Base-by-base conservation (phyloP, 2,888 invertebrate genomes). In the Venustoraphidia nigricollis region DNA sequence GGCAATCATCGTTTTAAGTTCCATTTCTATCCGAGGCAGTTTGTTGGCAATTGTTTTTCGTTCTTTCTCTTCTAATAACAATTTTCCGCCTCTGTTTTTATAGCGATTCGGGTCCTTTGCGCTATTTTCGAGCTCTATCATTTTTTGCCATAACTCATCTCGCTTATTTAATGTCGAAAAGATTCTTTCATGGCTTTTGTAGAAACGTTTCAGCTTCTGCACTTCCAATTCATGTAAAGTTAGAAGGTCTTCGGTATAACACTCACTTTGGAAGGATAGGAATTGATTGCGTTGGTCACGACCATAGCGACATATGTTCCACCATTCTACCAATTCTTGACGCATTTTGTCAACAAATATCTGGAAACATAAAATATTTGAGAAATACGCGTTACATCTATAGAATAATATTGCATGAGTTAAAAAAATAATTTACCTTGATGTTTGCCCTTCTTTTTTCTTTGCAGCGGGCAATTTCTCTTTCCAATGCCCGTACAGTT, bases 61-160 rank as follows among this genome's bases (percentile, higher is more conserved):
- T 58, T 89, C 87, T 57, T 83, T 88, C 63, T 94, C 93, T 61
- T 93, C 93, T 46, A 78, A 76, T 2, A 94, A 66, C 8, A 94
- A 67, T 54, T 87, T 83, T 0, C 93, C 91, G 0, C 93, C 92
- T 37, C 94, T 75, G 65, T 93, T 92, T 56, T 88, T 82, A 60
- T 82, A 89, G 1, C 93, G 75, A 53, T 83, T 81, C 0, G 88
- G 86, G 58, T 88, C 85, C n/a, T 76, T 75, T 0, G 85, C 82
- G 46, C 81, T 76, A 14, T 76, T 75, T 54, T 91, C 87, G 44
- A 92, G 64, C 51, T 83, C 83, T 2, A 76, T 69, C 77, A 85
- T 81, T 58, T 86, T 79, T 17, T 75, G 67, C 82, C 88, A 91
- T 2, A 88, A 68, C 36, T 75, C 68, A 52, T 79, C 75, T 43